phyloP scores from a whole-genome alignment of 1,140 invertebrate species.

The Micrasema longulum region DNA sequence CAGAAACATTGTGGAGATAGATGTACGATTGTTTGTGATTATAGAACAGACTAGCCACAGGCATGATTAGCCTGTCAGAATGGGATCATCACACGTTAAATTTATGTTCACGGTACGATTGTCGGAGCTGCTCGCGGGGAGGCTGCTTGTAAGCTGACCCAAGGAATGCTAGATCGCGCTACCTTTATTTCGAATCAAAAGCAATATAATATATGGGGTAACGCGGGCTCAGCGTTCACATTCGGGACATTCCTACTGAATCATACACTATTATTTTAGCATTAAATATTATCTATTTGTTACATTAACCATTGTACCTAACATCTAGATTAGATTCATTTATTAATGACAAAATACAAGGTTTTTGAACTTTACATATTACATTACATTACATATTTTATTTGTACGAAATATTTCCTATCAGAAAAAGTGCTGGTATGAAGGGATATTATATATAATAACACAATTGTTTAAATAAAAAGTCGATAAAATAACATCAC shows the following conservation, averaged over 20 bases:
- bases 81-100: slow-evolving; percentile 49
- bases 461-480: too few relatives aligned
- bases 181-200: slow-evolving; percentile 17
- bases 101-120: slow-evolving; percentile 48
- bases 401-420: too few relatives aligned
- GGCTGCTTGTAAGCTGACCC: slow-evolving; percentile 16
- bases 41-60: slow-evolving; percentile 36
- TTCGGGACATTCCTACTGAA: background rate
- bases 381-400: too few relatives aligned
- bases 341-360: too few relatives aligned
- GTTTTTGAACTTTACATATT: too few relatives aligned
- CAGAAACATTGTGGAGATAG: too few relatives aligned
- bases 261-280: background rate
- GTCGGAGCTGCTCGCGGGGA: slow-evolving; percentile 23
- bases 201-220: slow-evolving; percentile 8
- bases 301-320: background rate
- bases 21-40: background rate
- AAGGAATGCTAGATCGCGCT: background rate
- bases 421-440: too few relatives aligned
- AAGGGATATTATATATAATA: too few relatives aligned
- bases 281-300: background rate
- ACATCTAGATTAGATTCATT: background rate
- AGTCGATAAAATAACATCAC: too few relatives aligned
- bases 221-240: background rate
- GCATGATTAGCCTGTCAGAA: slow-evolving; percentile 54